Evolutionary conservation across 1,140 invertebrate genomes (phyloP).

Genomic region (Tenebrio molitor): DNA sequence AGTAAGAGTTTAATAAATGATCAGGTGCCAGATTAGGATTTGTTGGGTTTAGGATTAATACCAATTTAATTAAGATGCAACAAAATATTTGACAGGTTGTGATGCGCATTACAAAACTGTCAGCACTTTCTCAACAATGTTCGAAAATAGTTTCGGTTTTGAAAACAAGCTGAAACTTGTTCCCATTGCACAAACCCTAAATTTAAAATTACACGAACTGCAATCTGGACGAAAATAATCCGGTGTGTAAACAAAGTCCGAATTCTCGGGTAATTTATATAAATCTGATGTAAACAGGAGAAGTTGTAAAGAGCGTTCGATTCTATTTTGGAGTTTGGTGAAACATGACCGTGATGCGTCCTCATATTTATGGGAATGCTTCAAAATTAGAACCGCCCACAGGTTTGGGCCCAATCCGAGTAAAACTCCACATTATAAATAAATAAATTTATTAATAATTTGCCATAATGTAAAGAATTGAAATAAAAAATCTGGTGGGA

Average conservation of each 20-base stretch:
- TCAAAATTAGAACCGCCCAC: conserved; percentile 21
- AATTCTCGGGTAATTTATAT: not conserved
- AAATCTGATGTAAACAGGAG: not conserved
- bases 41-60: too few species aligned
- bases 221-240: conserved; percentile 8
- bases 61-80: too few species aligned
- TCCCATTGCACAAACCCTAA: conserved; percentile 21
- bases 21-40: too few species aligned
- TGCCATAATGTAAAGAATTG: conserved; percentile 27
- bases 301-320: not conserved
- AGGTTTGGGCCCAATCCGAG: not conserved
- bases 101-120: too few species aligned
- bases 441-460: conserved; percentile 35
- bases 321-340: conserved; percentile 13
- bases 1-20: too few species aligned
- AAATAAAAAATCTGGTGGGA: conserved; percentile 34
- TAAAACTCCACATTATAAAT: conserved; percentile 4
- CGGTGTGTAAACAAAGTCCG: not conserved
- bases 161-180: not conserved
- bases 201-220: not conserved
- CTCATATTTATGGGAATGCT: conserved; percentile 30
- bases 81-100: too few species aligned
- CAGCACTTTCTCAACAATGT: conserved; percentile 11
- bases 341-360: conserved; percentile 36
- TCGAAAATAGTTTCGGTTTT: conserved; percentile 1